Conservation (phyloP, 1,140 invertebrate species). For the Chymomyza costata region DNA sequence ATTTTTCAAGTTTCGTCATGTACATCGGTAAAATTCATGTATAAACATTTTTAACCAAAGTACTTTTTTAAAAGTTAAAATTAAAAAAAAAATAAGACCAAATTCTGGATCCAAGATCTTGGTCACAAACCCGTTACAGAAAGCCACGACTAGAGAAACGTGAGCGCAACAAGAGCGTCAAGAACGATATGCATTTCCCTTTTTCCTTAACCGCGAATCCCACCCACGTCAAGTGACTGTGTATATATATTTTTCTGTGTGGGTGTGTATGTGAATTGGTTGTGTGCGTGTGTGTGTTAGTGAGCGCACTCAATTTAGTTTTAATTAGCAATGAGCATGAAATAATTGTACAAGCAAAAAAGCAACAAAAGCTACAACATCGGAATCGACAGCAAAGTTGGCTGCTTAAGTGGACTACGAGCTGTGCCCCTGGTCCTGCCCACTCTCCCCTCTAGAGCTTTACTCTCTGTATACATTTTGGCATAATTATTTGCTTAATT, state of each 20-base stretch:
- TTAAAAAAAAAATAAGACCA: too few relatives aligned
- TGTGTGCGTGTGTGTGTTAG: conserved; percentile 1
- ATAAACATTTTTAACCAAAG: too few relatives aligned
- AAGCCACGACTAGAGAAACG: too few relatives aligned
- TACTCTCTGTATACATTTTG: conserved; percentile 35
- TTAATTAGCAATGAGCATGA: conserved; percentile 69
- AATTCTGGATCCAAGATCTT: too few relatives aligned
- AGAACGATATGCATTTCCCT: conserved; percentile 44
- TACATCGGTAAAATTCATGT: too few relatives aligned
- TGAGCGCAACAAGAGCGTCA: too few relatives aligned
- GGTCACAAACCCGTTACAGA: too few relatives aligned
- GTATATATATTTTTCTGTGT: conserved; percentile 2
- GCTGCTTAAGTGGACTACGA: conserved; percentile 56
- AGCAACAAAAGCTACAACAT: conserved; percentile 53
- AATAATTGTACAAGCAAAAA: conserved; percentile 63
- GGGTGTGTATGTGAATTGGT: conserved; percentile 6
- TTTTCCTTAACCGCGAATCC: conserved; percentile 34
- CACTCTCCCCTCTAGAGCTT: too few relatives aligned
- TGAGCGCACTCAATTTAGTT: conserved; percentile 65
- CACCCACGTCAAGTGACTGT: conserved; percentile 8
- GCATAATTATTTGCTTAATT: conserved; percentile 57
- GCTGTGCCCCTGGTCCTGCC: too few relatives aligned
- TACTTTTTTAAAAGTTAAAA: too few relatives aligned
- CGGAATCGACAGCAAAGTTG: conserved; percentile 19
- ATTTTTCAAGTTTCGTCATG: too few relatives aligned